These are phyloP conservation scores for Labrus mixtus DNA, from an alignment of 2,113 vertebrate genomes.

Conservation along the genomic window DNA sequence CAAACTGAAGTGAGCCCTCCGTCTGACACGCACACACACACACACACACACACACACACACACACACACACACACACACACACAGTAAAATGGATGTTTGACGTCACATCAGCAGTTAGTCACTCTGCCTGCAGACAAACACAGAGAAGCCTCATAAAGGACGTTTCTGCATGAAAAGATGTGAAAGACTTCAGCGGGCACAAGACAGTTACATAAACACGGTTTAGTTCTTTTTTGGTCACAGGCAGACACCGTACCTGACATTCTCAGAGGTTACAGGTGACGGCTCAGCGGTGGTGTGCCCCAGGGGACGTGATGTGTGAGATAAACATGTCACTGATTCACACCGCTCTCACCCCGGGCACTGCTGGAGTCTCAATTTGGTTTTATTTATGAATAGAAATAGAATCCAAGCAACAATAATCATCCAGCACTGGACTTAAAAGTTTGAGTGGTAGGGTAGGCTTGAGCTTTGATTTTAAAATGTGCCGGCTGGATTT, in stretches of 20 bases:
- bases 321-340: neutral
- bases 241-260: neutral
- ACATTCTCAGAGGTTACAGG: conserved; percentile 2
- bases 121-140: conserved; percentile 9
- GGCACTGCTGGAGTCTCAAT: too few relatives aligned
- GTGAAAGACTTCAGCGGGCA: neutral
- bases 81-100: neutral
- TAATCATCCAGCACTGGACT: too few relatives aligned
- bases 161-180: neutral
- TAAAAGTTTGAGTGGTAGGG: too few relatives aligned
- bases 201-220: neutral
- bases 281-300: neutral
- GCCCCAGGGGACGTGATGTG: too few relatives aligned
- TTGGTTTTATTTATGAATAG: neutral
- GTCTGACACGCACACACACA: too few relatives aligned
- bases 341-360: neutral
- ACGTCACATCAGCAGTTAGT: neutral
- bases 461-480: too few relatives aligned
- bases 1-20: too few relatives aligned
- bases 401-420: too few relatives aligned
- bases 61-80: neutral
- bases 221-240: neutral
- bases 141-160: neutral
- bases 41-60: neutral
- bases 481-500: too few relatives aligned